Conservation (phyloP, 1,140 invertebrate genomes). For the Popillia japonica region DNA sequence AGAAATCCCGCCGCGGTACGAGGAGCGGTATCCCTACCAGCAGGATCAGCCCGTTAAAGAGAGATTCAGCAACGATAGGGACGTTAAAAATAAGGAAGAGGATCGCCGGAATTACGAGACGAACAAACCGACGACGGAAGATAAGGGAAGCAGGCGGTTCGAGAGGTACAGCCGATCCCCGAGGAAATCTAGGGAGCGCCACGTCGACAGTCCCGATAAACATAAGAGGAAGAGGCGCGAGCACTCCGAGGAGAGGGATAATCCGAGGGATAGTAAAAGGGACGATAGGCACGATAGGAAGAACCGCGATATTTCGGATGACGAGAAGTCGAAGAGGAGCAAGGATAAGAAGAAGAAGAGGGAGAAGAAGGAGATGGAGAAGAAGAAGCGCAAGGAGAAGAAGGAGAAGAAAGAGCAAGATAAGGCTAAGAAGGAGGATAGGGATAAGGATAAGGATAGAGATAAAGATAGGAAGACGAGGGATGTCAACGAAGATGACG, state of each 20-base stretch:
- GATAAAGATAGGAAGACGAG: slow-evolving; percentile 62
- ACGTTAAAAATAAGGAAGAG: slow-evolving; percentile 39
- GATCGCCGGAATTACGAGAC: slow-evolving; percentile 29
- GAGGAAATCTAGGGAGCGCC: slow-evolving; percentile 47
- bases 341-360: slow-evolving; percentile 40
- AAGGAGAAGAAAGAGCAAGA: slow-evolving; percentile 64
- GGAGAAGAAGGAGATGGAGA: slow-evolving; percentile 62
- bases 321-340: slow-evolving; percentile 28
- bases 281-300: slow-evolving; percentile 58
- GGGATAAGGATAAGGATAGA: slow-evolving; percentile 62
- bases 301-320: slow-evolving; percentile 25
- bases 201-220: slow-evolving; percentile 59
- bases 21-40: slow-evolving; percentile 41
- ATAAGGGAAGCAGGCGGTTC: slow-evolving; percentile 40
- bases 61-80: slow-evolving; percentile 34
- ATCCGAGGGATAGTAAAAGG: slow-evolving; percentile 63
- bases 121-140: slow-evolving; percentile 17
- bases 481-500: slow-evolving; percentile 59
- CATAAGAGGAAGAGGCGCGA: slow-evolving; percentile 61
- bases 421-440: slow-evolving; percentile 62
- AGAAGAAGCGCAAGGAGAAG: slow-evolving; percentile 63
- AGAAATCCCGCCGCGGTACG: slow-evolving; percentile 48
- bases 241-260: slow-evolving; percentile 57
- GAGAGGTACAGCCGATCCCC: slow-evolving; percentile 40
- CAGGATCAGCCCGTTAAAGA: slow-evolving; percentile 31